A percentile compares a stretch with the other conserved stretches of the same genome.
phyloP scores from a whole-genome alignment of 2,888 invertebrate genomes.

The Hedychridium roseum region DNA sequence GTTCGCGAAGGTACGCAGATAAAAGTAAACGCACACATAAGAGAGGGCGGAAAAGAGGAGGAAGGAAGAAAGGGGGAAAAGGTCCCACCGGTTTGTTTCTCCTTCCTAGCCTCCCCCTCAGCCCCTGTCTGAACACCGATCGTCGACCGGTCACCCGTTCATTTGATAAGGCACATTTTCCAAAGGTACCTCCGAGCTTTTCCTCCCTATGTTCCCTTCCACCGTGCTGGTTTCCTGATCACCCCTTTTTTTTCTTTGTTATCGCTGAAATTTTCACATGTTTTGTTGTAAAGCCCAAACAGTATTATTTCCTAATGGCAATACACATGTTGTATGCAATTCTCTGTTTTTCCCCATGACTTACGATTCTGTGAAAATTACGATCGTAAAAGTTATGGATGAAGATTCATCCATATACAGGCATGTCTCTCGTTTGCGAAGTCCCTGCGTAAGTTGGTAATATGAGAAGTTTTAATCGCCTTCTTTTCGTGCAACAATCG shows the following conservation, averaged over 20 bases:
- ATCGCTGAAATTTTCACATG: conserved; percentile 7
- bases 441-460: not conserved
- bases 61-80: conserved; percentile 13
- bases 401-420: no score
- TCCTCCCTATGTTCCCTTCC: conserved; percentile 37
- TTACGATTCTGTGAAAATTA: no score
- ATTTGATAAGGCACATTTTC: conserved; percentile 55
- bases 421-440: not conserved
- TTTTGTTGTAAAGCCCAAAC: no score
- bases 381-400: no score
- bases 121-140: conserved; percentile 39
- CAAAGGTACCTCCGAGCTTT: conserved; percentile 38
- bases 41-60: conserved; percentile 22
- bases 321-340: no score
- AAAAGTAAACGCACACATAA: conserved; percentile 35
- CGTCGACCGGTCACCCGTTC: conserved; percentile 53
- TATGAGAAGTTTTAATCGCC: not conserved
- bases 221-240: conserved; percentile 3
- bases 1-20: conserved; percentile 32
- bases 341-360: no score
- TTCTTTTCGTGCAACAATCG: not conserved
- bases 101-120: conserved; percentile 20
- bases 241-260: conserved; percentile 21
- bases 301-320: no score
- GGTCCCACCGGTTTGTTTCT: conserved; percentile 18